These are phyloP conservation scores for Theristicus caerulescens DNA, from an alignment of 2,113 vertebrate species.

Conservation along the genomic window DNA sequence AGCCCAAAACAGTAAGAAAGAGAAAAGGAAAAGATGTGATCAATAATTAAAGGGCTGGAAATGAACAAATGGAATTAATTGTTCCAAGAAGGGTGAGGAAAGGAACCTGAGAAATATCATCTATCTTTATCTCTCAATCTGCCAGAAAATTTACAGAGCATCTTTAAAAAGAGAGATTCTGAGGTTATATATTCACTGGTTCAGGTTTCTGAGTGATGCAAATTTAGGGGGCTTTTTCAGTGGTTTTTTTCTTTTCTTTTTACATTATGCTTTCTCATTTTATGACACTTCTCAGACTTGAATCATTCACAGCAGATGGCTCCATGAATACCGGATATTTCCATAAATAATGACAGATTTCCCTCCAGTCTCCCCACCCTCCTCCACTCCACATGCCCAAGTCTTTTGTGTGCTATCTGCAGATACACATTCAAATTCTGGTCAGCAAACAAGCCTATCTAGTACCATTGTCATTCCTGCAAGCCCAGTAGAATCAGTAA, in stretches of 20 bases:
- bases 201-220: slow-evolving; percentile 14
- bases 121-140: slow-evolving; percentile 47
- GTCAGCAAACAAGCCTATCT: slow-evolving; percentile 48
- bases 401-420: slow-evolving; percentile 54
- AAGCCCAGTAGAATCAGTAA: slow-evolving; percentile 45
- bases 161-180: slow-evolving; percentile 1
- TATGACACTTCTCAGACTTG: slow-evolving; percentile 47
- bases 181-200: background rate
- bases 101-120: slow-evolving; percentile 40
- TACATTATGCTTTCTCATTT: slow-evolving; percentile 47
- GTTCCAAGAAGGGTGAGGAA: slow-evolving; percentile 14
- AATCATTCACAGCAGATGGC: slow-evolving; percentile 63
- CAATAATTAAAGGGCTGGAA: slow-evolving; percentile 43
- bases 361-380: slow-evolving; percentile 51
- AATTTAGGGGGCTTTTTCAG: background rate
- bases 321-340: slow-evolving; percentile 60
- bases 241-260: background rate
- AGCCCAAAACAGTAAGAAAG: background rate
- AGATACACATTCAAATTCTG: slow-evolving; percentile 50
- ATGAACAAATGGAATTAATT: slow-evolving; percentile 51
- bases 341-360: slow-evolving; percentile 65
- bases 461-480: slow-evolving; percentile 45
- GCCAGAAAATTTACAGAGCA: slow-evolving; percentile 25
- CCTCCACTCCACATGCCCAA: slow-evolving; percentile 52
- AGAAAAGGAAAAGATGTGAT: slow-evolving; percentile 5